Base-by-base conservation (phyloP, 2,797 vertebrate species). In the Phoeniculus purpureus region DNA sequence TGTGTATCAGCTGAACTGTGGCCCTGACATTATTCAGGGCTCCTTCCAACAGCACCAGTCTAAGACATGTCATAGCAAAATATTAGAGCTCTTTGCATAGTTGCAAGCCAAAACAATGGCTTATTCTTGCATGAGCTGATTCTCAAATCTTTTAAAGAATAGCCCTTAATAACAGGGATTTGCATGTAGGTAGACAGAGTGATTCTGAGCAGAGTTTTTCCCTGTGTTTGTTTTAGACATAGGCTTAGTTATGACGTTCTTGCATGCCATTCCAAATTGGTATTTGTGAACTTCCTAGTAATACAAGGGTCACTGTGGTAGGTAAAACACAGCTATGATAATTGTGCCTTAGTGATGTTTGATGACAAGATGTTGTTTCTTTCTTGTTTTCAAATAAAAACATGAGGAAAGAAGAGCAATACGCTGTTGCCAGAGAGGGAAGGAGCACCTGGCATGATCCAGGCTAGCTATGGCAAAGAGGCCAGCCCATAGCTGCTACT, bases 301-400 rank as follows among this genome's bases (percentile, higher is more conserved):
- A 84, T 93, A 95, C 37, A 37, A 75, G 7, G 3, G 83, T 94
- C 90, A 60, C 87, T 21, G 59, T 87, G 82, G 89, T 93, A 89
- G 94, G 87, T 93, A 91, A 94, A 94, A 94, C 5, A 10, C 79
- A 78, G 79, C 90, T 86, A 47, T 83, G 80, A 79, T 91, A 93
- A 92, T 96, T 92, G 65, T 0, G 2, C 79, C 47, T 80, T 87
- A 71, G 81, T 80, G 19, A 51, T 62, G 68, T 89, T 94, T 23
- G 15, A 54, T 88, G 81, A 79, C 77, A 87, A 52, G 45, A 93
- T 87, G 92, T 94, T 90, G 55, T 85, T 87, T 58, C 72, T 78
- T 91, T 94, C 12, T 74, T 87, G 73, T 96, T 94, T 95, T 85
- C 81, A 93, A 95, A 96, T 82, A 80, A 85, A 93, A 87, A 87